A percentile compares a stretch with the other conserved stretches of the same genome.
Conservation (phyloP, 2,797 vertebrate genomes). For the Danio kyathit region DNA sequence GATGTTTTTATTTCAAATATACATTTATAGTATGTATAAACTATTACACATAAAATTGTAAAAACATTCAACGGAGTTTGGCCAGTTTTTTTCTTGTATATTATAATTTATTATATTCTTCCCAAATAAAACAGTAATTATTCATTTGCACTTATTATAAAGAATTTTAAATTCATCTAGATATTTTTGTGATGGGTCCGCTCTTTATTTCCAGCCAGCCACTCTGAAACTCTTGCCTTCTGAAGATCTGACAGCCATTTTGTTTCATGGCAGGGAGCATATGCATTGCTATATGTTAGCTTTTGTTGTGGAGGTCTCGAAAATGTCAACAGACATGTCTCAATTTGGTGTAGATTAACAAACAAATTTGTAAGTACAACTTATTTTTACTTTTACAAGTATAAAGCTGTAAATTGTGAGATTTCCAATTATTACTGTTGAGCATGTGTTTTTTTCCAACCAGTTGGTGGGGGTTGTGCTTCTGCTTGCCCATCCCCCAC, state of each 20-base stretch:
- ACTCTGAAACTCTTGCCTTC: slow-evolving; percentile 40
- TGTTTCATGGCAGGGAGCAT: background rate
- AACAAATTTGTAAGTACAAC: no score
- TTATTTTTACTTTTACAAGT: background rate
- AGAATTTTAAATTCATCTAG: slow-evolving; percentile 21
- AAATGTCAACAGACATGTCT: no score
- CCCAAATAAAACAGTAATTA: background rate
- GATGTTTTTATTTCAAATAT: background rate
- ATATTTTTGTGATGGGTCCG: slow-evolving; percentile 27
- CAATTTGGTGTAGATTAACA: no score
- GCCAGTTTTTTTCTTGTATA: background rate
- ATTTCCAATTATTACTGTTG: no score
- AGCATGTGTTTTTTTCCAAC: no score
- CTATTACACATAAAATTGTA: no score
- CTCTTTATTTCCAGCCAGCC: slow-evolving; percentile 43
- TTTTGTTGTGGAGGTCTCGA: no score
- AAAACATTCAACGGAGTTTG: no score
- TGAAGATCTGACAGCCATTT: slow-evolving; percentile 59
- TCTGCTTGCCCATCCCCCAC: slow-evolving; percentile 1
- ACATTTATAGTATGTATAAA: background rate
- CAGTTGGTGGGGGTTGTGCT: background rate
- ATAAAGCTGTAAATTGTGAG: no score
- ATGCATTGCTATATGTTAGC: no score
- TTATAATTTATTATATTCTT: background rate
- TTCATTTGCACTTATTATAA: background rate